Percentiles rank a stretch among this genome's conserved stretches.
These are phyloP conservation scores for Periophthalmus modestus DNA, from an alignment of 2,113 vertebrate genomes.

Conservation along the genomic window DNA sequence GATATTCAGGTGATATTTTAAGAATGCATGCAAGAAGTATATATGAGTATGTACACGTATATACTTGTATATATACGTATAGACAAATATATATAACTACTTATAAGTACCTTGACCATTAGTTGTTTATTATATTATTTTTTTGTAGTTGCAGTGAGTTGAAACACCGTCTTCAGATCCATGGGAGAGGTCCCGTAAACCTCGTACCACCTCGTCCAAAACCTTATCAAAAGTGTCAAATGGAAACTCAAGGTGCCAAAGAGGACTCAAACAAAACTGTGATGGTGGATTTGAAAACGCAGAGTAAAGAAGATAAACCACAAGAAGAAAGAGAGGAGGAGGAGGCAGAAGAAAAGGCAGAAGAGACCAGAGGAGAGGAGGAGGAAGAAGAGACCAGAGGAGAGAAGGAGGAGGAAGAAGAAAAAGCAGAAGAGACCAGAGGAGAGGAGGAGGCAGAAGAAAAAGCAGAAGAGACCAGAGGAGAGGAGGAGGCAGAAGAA, in stretches of 20 bases:
- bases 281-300: not conserved
- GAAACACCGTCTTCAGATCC: constrained; percentile 16
- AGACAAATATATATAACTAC: not conserved
- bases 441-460: not conserved
- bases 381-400: not conserved
- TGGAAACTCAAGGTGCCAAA: not conserved
- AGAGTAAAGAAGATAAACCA: not conserved
- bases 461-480: not conserved
- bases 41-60: too few relatives aligned
- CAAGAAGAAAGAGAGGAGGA: not conserved
- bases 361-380: not conserved
- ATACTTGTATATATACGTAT: too few relatives aligned
- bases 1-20: too few relatives aligned
- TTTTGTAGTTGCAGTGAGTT: constrained; percentile 35
- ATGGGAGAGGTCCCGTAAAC: not conserved
- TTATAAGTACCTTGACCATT: not conserved
- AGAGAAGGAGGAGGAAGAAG: too few relatives aligned
- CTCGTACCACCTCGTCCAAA: too few relatives aligned
- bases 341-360: not conserved
- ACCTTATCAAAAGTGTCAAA: not conserved
- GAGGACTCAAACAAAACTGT: not conserved
- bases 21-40: too few relatives aligned
- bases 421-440: not conserved
- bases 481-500: too few relatives aligned
- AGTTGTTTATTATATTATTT: not conserved